These are phyloP conservation scores for Dynastes maya DNA, from an alignment of 2,888 invertebrate species.

Conservation along the genomic window DNA sequence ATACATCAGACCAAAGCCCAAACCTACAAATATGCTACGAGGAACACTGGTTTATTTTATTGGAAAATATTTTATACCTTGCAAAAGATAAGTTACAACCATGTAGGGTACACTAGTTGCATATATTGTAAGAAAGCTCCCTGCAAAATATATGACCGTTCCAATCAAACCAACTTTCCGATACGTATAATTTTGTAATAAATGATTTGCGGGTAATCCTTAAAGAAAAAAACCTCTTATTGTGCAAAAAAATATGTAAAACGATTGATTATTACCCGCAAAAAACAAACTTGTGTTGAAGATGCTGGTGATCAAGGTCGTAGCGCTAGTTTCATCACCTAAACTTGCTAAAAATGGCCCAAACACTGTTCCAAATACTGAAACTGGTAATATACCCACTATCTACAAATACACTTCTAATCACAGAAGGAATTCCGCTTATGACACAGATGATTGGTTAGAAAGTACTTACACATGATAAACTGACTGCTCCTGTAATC, in stretches of 20 bases:
- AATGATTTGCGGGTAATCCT: constrained; percentile 80
- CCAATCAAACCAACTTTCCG: constrained; percentile 80
- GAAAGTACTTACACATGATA: constrained; percentile 76
- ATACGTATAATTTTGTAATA: constrained; percentile 78
- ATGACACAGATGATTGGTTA: neutral
- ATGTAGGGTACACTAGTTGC: constrained; percentile 77
- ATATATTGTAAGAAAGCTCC: constrained; percentile 77
- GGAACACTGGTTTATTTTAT: too few species aligned
- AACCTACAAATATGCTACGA: constrained; percentile 70
- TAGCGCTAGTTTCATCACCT: constrained; percentile 80
- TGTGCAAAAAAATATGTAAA: neutral
- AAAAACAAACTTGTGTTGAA: constrained; percentile 78
- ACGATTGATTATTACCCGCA: neutral
- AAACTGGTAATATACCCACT: constrained; percentile 78
- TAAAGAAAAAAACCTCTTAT: constrained; percentile 52
- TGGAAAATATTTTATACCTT: constrained; percentile 70
- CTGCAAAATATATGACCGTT: constrained; percentile 76
- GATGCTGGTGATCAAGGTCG: constrained; percentile 80
- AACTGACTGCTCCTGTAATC: constrained; percentile 80
- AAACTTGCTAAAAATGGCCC: constrained; percentile 78
- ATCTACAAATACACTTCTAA: constrained; percentile 71
- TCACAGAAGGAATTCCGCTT: neutral
- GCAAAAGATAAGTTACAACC: constrained; percentile 76
- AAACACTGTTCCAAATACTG: constrained; percentile 81
- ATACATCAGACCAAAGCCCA: constrained; percentile 83